A percentile compares a stretch with the other conserved stretches of the same genome.
Evolutionary conservation across 1,140 invertebrate genomes (phyloP).

Genomic region (Mylabris phalerata): DNA sequence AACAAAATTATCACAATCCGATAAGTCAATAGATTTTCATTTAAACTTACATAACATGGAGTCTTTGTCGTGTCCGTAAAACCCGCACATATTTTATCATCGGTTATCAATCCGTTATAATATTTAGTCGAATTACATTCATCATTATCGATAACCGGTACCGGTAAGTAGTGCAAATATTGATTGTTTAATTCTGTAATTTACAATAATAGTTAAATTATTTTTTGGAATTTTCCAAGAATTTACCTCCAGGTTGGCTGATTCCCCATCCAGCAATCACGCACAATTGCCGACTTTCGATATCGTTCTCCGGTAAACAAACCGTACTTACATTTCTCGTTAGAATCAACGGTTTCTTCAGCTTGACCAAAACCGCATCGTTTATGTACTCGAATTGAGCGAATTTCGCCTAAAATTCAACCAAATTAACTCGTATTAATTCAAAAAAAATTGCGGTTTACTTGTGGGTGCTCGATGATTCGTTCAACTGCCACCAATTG

Average conservation of each 20-base stretch:
- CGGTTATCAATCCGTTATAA: constrained; percentile 51
- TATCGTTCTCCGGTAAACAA: constrained; percentile 47
- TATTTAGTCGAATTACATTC: constrained; percentile 56
- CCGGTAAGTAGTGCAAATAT: constrained; percentile 50
- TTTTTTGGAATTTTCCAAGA: neutral
- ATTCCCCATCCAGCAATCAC: constrained; percentile 55
- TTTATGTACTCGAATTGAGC: constrained; percentile 54
- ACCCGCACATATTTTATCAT: constrained; percentile 53
- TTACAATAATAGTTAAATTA: constrained; percentile 3
- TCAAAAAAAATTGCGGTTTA: constrained; percentile 13
- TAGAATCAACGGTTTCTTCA: constrained; percentile 48
- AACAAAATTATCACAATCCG: constrained; percentile 13
- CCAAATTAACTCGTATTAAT: neutral
- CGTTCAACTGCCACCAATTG: constrained; percentile 39
- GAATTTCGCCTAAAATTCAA: constrained; percentile 49
- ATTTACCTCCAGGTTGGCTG: constrained; percentile 43
- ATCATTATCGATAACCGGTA: constrained; percentile 48
- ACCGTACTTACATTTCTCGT: constrained; percentile 50
- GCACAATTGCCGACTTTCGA: constrained; percentile 51
- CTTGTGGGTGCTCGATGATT: constrained; percentile 50
- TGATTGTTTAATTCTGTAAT: constrained; percentile 47
- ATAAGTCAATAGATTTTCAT: neutral
- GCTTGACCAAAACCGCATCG: constrained; percentile 51
- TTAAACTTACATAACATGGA: constrained; percentile 52
- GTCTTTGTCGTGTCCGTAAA: constrained; percentile 50